A percentile compares a stretch with the other conserved stretches of the same genome.
Evolutionary conservation across 2,797 vertebrate species (phyloP).

Genomic region (Peromyscus nudipes): DNA sequence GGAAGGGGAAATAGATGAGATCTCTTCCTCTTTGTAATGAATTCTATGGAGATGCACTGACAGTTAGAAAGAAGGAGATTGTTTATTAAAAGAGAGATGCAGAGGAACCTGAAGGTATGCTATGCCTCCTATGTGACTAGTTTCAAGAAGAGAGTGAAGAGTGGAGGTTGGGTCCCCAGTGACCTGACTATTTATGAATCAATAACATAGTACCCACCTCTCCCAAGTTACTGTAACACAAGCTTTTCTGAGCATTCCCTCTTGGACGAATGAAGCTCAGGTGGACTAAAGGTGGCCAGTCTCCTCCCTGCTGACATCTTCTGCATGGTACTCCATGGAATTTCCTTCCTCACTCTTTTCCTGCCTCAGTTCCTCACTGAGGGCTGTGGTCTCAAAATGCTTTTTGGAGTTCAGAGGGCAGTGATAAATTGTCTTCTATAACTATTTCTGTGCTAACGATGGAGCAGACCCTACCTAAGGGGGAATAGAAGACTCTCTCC

Average conservation of each 20-base stretch:
- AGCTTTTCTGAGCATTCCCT: not conserved
- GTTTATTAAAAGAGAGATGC: too few relatives aligned
- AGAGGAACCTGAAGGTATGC: not conserved
- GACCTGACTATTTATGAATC: not conserved
- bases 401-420: too few relatives aligned
- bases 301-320: not conserved
- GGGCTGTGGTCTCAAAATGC: not conserved
- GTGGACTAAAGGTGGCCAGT: not conserved
- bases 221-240: too few relatives aligned
- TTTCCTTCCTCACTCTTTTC: not conserved
- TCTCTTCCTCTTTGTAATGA: not conserved
- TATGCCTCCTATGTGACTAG: not conserved
- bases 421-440: not conserved
- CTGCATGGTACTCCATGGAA: not conserved
- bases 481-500: too few relatives aligned
- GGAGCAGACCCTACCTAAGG: not conserved
- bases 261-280: not conserved
- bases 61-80: not conserved
- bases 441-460: too few relatives aligned
- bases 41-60: not conserved
- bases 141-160: not conserved
- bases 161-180: not conserved
- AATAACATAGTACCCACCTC: not conserved
- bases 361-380: not conserved
- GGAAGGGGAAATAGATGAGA: too few relatives aligned